Conservation (phyloP, 2,797 vertebrate species). For the Florisuga fusca region DNA sequence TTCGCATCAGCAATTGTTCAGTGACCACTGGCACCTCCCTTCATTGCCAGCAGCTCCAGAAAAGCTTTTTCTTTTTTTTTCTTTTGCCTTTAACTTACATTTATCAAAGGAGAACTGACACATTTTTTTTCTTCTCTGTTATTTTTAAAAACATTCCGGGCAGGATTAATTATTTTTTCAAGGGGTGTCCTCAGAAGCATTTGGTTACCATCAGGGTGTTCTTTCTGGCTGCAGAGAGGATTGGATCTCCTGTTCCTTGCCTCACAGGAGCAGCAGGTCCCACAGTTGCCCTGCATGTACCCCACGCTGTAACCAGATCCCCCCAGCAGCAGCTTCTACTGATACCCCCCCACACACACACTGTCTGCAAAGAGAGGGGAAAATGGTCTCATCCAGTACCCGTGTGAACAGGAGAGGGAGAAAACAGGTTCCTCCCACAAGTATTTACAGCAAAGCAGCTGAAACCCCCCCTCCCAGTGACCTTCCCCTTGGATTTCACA, state of each 20-base stretch:
- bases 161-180: neutral
- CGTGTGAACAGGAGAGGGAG: accelerated
- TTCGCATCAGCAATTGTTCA: neutral
- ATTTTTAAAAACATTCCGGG: neutral
- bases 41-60: neutral
- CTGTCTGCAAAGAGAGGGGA: neutral
- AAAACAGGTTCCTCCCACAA: neutral
- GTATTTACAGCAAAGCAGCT: neutral
- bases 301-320: neutral
- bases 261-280: too few species aligned
- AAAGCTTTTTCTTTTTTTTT: neutral
- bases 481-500: neutral
- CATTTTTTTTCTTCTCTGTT: neutral
- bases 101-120: neutral
- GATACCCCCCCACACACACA: accelerated
- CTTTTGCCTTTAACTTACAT: neutral
- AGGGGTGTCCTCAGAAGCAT: neutral
- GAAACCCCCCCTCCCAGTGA: neutral
- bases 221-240: neutral
- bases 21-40: neutral
- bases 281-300: accelerated
- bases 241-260: neutral
- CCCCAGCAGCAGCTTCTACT: neutral
- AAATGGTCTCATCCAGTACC: accelerated
- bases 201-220: neutral